Conservation (phyloP, 92 coral and sea anemone genomes). For the Palythoa grandis region DNA sequence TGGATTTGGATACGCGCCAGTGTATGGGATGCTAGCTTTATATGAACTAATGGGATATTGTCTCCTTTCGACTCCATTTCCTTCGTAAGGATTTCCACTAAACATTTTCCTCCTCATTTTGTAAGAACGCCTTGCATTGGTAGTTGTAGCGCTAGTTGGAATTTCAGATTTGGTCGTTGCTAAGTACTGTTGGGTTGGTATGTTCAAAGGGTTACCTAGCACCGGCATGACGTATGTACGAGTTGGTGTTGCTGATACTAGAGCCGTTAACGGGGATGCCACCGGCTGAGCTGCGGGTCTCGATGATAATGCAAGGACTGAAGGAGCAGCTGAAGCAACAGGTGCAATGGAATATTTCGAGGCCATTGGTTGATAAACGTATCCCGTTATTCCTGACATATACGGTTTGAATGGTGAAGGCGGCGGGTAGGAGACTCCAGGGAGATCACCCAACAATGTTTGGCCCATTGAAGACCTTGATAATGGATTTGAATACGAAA, state of each 20-base stretch:
- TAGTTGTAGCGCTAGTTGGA: not conserved
- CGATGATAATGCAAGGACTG: not conserved
- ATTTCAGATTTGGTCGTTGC: slow-evolving; percentile 11
- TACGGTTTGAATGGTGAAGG: slow-evolving; percentile 1
- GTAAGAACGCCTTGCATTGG: not conserved
- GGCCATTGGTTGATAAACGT: not conserved
- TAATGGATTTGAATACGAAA: slow-evolving; percentile 2
- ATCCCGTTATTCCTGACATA: slow-evolving; percentile 16
- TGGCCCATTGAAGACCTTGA: not conserved
- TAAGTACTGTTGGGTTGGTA: not conserved
- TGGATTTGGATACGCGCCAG: not conserved
- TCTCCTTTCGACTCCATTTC: not conserved
- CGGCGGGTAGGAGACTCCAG: not conserved
- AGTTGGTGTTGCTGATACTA: slow-evolving; percentile 11
- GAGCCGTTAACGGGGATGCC: slow-evolving; percentile 1
- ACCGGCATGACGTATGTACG: slow-evolving; percentile 20
- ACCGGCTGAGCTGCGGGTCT: not conserved
- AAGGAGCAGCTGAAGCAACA: not conserved
- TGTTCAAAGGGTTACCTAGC: not conserved
- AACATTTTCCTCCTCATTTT: not conserved
- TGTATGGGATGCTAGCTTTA: not conserved
- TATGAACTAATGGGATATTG: not conserved
- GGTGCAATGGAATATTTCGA: not conserved
- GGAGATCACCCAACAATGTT: not conserved
- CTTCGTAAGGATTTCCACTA: slow-evolving; percentile 5